Base-by-base conservation (phyloP, 2,888 invertebrate genomes). In the Plemyria rubiginata region DNA sequence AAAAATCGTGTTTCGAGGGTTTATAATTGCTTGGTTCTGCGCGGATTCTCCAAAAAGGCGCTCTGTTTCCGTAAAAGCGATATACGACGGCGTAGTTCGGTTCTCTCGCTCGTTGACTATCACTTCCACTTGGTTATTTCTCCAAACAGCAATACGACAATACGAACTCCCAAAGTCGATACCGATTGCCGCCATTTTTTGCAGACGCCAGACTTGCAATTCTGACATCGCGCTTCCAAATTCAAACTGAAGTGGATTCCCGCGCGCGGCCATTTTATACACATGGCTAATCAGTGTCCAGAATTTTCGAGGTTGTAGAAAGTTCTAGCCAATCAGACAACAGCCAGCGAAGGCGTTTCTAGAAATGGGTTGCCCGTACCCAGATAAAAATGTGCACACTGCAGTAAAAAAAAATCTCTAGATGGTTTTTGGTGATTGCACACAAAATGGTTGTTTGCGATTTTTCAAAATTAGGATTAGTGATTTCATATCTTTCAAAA, bases 161-260 rank as follows among this genome's bases (percentile, higher is more conserved):
- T 77, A 81, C 28, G 86, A 80, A 1, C 87, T 88, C 5, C 90
- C 90, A 56, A 90, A 82, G 75, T 90, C 89, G 8, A 90, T 88
- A 0, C 89, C 90, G 0, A 90, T 76, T 7, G 83, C 85, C 54
- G 80, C 85, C 90, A 90, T 90, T 67, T 68, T 76, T 28, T 13
- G 7, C n/a, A n/a, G n/a, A n/a, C n/a, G n/a, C n/a, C n/a, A 50
- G 58, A 62, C 11, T 51, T 45, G 45, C 50, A 36, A n/a, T 50
- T 29, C 53, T 65, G 50, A 28, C 57, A 51, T 28, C 36, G 43
- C 52, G 29, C 49, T 13, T 9, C 53, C 1, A 3, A 15, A 29
- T 41, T 58, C 60, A 15, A 66, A 62, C 32, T 61, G 53, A 56
- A 48, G 46, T 60, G 32, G 15, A 50, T 72, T 71, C 71, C 70